Evolutionary conservation across 2,797 vertebrate species (phyloP), one percentile per base, ranked within the genome.

Genomic region (Mareca strepera): DNA sequence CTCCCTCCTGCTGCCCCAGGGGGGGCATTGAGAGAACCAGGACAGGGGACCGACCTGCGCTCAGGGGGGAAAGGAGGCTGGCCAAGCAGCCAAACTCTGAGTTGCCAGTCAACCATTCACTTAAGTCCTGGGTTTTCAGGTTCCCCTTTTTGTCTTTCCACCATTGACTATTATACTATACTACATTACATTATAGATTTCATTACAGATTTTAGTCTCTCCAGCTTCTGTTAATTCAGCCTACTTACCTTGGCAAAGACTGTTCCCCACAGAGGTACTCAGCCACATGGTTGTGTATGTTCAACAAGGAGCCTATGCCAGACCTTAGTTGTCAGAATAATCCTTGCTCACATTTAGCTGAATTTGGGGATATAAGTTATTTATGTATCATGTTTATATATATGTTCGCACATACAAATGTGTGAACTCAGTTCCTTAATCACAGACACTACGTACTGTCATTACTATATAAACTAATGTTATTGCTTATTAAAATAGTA

Each of bases 11-110:
- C 72, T 23, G 6, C 33, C 37, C 28, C 46, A 35, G 0, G 4
- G 33, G 5, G 53, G 23, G 9, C 43, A 22, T 0, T 2, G 39
- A 29, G n/a, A 64, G n/a, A 60, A 53, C 31, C 35, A 17, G 26
- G 46, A 31, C 0, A 0, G 2, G 43, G 33, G 20, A 39, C 75
- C 50, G 37, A 44, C 5, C 33, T 4, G 4, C 1, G 2, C 52
- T 43, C 31, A 15, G 31, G 21, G 55, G n/a, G 18, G 33, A 77
- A 16, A 39, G 33, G 35, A 21, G 0, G 2, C 39, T 72, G 66
- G 60, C 72, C 87, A 63, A 83, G 86, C 66, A 64, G 41, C 44
- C 74, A 7, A 37, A 31, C 29, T 75, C 44, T 0, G 0, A 55
- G 13, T 31, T 66, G 33, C 72, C 68, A 91, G 53, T 17, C 58